Conservation (phyloP, 2,888 invertebrate genomes). For the Horisme vitalbata region DNA sequence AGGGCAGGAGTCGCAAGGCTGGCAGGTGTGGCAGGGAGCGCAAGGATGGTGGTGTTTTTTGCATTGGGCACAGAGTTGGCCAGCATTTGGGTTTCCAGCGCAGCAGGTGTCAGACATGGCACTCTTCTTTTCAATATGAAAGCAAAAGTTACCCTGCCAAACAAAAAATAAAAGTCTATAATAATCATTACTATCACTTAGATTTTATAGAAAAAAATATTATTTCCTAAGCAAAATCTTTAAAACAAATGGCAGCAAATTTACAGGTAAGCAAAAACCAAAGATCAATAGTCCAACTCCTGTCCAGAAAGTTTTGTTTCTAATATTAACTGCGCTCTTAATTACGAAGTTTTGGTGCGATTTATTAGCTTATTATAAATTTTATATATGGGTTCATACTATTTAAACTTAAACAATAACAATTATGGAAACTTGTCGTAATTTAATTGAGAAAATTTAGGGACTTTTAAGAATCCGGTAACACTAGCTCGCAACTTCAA, state of each 20-base stretch:
- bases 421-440: too few species aligned
- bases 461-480: too few species aligned
- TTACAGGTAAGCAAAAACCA: conserved; percentile 67
- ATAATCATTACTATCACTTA: too few species aligned
- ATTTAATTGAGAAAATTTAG: conserved; percentile 6
- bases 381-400: background rate
- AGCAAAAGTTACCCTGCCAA: conserved; percentile 66
- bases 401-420: too few species aligned
- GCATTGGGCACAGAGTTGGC: conserved; percentile 26
- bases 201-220: too few species aligned
- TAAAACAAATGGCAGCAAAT: conserved; percentile 61
- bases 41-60: conserved; percentile 1
- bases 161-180: conserved; percentile 37
- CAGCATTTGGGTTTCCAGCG: conserved; percentile 9
- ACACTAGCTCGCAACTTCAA: too few species aligned
- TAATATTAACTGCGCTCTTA: conserved; percentile 54
- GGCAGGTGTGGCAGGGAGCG: conserved; percentile 28
- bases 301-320: conserved; percentile 62
- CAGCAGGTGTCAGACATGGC: conserved; percentile 24
- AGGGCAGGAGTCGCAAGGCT: conserved; percentile 32
- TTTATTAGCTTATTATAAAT: conserved; percentile 3
- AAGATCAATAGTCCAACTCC: conserved; percentile 56
- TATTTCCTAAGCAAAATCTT: too few species aligned
- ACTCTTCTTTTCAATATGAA: conserved; percentile 58
- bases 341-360: conserved; percentile 5